These are phyloP conservation scores for Lepus americanus DNA, from an alignment of 2,113 vertebrate genomes.

Conservation along the genomic window DNA sequence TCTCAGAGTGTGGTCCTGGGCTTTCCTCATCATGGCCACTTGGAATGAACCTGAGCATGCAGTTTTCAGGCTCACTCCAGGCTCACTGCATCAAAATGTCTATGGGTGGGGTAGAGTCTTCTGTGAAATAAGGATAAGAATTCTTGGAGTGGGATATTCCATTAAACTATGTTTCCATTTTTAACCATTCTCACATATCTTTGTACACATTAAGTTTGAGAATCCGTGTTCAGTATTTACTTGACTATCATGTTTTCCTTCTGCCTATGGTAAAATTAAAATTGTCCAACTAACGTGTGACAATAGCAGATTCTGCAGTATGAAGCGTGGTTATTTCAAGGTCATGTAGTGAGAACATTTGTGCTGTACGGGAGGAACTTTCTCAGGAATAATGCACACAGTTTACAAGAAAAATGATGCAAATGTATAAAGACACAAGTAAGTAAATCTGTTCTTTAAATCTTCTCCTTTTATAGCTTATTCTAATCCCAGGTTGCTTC, in stretches of 20 bases:
- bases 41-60: not conserved
- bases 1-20: not conserved
- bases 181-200: slow-evolving; percentile 1
- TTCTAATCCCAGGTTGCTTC: not conserved
- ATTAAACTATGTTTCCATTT: not conserved
- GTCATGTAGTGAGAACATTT: not conserved
- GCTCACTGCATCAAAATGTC: not conserved
- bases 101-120: not conserved
- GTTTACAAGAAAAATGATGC: not conserved
- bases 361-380: not conserved
- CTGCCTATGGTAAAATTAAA: not conserved
- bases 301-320: not conserved
- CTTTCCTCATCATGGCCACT: not conserved
- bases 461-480: not conserved
- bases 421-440: not conserved
- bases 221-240: not conserved
- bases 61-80: not conserved
- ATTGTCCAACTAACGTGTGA: not conserved
- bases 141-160: not conserved
- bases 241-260: not conserved
- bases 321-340: not conserved
- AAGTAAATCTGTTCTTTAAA: not conserved
- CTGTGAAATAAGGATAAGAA: not conserved
- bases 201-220: not conserved
- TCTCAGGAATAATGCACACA: slow-evolving; percentile 5